These are phyloP conservation scores for Cyclargus thomasi DNA, from an alignment of 1,140 invertebrate genomes.

Conservation along the genomic window DNA sequence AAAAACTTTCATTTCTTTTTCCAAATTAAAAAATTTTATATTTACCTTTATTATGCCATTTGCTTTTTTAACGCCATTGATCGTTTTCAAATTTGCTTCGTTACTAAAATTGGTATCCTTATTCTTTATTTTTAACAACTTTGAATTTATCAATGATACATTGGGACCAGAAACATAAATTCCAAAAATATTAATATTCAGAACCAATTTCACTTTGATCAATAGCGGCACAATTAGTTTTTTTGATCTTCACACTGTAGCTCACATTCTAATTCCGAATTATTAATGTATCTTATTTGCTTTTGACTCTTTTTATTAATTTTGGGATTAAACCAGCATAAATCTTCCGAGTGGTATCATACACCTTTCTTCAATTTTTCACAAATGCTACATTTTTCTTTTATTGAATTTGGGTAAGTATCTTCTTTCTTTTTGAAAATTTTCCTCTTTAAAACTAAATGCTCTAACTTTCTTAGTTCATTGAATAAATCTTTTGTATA, in stretches of 20 bases:
- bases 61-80: constrained; percentile 18
- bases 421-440: constrained; percentile 18
- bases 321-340: constrained; percentile 29
- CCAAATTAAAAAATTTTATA: constrained; percentile 23
- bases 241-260: constrained; percentile 19
- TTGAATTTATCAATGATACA: constrained; percentile 34
- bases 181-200: constrained; percentile 30
- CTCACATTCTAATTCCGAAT: constrained; percentile 23
- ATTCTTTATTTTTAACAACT: constrained; percentile 23
- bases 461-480: constrained; percentile 33
- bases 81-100: constrained; percentile 19
- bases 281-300: constrained; percentile 20
- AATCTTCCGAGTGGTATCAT: constrained; percentile 29
- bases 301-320: constrained; percentile 19
- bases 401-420: constrained; percentile 8
- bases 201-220: constrained; percentile 29
- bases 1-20: constrained; percentile 35
- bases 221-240: constrained; percentile 23
- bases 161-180: constrained; percentile 34
- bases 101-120: background rate
- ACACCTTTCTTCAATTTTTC: constrained; percentile 29
- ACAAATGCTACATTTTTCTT: constrained; percentile 29
- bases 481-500: constrained; percentile 33
- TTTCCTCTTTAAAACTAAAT: constrained; percentile 30
- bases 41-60: constrained; percentile 2